These are phyloP conservation scores for Pachypsylla venusta DNA, from an alignment of 1,140 invertebrate species.

Conservation along the genomic window DNA sequence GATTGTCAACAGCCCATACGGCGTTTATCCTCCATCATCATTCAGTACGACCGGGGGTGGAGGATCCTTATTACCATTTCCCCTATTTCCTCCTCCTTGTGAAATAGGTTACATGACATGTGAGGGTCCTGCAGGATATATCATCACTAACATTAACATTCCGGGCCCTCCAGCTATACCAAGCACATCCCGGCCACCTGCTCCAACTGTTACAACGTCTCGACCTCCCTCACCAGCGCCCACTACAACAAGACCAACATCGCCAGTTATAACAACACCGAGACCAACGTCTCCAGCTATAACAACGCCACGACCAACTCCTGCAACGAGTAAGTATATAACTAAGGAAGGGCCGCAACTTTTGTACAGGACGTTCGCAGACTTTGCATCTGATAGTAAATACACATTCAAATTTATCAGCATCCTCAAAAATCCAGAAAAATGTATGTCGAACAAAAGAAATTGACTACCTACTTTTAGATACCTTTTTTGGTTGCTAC, in stretches of 20 bases:
- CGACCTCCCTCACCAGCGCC: background rate
- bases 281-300: background rate
- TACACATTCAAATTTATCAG: no score
- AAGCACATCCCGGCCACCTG: background rate
- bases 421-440: no score
- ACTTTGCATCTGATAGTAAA: no score
- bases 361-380: no score
- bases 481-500: no score
- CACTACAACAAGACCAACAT: background rate
- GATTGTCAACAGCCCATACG: background rate
- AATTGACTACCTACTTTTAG: no score
- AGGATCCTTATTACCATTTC: background rate
- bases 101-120: slow-evolving; percentile 1
- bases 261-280: background rate
- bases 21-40: background rate
- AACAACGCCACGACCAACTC: background rate
- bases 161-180: background rate
- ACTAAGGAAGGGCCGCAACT: no score
- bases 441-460: no score
- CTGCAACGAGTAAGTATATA: background rate
- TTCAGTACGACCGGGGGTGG: slow-evolving; percentile 2
- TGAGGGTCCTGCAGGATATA: background rate
- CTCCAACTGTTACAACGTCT: background rate
- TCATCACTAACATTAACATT: slow-evolving; percentile 7
- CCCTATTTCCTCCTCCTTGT: background rate